These are phyloP conservation scores for Subacronicta megacephala DNA, from an alignment of 2,888 invertebrate genomes.

Conservation along the genomic window DNA sequence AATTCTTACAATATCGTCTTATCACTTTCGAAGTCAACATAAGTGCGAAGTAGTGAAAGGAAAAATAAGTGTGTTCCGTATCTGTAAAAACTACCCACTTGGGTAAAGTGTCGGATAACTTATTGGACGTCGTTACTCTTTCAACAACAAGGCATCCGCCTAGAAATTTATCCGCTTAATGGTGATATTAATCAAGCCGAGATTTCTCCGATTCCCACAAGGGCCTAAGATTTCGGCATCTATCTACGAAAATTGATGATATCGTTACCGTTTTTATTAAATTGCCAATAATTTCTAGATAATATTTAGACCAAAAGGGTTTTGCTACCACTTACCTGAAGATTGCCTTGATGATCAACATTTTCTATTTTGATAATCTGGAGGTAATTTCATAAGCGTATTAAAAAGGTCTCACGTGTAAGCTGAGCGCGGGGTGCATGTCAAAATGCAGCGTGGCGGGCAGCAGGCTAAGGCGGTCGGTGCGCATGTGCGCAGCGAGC, in stretches of 20 bases:
- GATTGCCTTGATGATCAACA: conserved; percentile 14
- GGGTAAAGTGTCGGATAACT: background rate
- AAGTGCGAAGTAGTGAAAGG: too few relatives aligned
- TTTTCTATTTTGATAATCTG: too few relatives aligned
- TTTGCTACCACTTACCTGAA: background rate
- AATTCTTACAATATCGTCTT: too few relatives aligned
- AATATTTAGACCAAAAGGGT: too few relatives aligned
- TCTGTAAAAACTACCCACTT: too few relatives aligned
- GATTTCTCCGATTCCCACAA: background rate
- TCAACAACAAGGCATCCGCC: background rate
- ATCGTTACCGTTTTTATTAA: too few relatives aligned
- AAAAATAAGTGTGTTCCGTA: too few relatives aligned
- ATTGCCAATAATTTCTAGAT: too few relatives aligned
- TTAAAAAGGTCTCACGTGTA: conserved; percentile 89
- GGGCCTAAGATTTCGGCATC: too few relatives aligned
- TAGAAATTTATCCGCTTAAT: background rate
- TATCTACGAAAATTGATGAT: too few relatives aligned
- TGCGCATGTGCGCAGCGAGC: conserved; percentile 68
- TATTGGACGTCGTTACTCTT: background rate
- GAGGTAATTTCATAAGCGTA: conserved; percentile 10
- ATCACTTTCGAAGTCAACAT: too few relatives aligned
- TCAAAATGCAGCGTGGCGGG: conserved; percentile 92
- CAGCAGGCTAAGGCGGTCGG: conserved; percentile 70
- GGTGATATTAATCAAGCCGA: background rate
- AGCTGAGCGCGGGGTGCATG: conserved; percentile 92